Conservation (phyloP, 2,888 invertebrate species). For the Piscicola geometra region DNA sequence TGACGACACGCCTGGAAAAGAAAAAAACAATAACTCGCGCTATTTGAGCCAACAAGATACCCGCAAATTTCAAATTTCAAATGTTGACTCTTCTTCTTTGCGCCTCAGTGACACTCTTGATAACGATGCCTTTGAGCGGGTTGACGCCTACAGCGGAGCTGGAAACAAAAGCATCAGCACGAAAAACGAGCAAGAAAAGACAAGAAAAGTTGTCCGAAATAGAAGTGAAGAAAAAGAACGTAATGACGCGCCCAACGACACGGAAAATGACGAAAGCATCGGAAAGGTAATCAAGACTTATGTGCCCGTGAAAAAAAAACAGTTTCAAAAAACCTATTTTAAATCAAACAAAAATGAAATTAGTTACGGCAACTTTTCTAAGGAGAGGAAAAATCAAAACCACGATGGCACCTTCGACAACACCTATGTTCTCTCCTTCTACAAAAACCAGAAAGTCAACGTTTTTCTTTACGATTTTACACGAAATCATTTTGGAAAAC, state of each 20-base stretch:
- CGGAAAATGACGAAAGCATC: not conserved
- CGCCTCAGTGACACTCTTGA: not conserved
- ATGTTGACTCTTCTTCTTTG: not conserved
- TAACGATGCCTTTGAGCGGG: not conserved
- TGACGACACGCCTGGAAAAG: too few relatives aligned
- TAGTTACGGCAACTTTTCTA: not conserved
- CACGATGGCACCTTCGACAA: not conserved
- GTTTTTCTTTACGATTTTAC: constrained; percentile 6
- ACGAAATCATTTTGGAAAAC: not conserved
- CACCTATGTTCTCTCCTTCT: not conserved
- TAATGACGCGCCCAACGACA: not conserved
- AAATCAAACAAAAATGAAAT: not conserved
- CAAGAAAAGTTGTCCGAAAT: not conserved
- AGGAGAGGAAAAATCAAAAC: not conserved
- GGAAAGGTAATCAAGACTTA: not conserved
- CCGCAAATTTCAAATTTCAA: too few relatives aligned
- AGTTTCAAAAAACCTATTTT: not conserved
- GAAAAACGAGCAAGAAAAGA: not conserved
- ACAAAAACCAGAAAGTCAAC: not conserved
- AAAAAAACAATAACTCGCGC: too few relatives aligned
- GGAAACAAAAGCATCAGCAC: not conserved
- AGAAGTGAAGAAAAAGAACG: not conserved
- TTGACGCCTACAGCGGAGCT: not conserved
- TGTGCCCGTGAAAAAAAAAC: not conserved
- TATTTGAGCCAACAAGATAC: too few relatives aligned